Evolutionary conservation across 2,113 vertebrate species (phyloP).

Genomic region (Microcebus lehilahytsara): DNA sequence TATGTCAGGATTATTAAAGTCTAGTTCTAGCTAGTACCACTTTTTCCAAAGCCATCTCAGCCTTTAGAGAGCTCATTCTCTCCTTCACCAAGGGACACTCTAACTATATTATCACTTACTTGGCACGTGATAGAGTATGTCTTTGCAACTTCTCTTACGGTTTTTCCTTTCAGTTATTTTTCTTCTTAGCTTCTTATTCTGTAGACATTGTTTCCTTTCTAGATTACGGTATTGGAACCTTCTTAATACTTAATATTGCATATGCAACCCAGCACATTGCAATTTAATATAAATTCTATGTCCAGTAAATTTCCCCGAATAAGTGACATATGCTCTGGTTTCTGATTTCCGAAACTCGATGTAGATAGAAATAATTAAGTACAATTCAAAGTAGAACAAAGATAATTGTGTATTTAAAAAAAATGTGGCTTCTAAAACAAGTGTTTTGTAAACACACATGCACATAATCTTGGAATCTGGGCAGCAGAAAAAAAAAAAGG

Average conservation of each 20-base stretch:
- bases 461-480: not conserved
- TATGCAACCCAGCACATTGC: not conserved
- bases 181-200: not conserved
- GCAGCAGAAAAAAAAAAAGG: not conserved
- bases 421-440: constrained; percentile 1
- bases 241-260: not conserved
- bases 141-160: not conserved
- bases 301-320: not conserved
- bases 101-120: not conserved
- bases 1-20: not conserved
- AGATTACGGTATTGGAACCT: not conserved
- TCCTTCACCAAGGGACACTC: too few relatives aligned
- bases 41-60: not conserved
- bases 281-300: not conserved
- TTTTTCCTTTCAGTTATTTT: not conserved
- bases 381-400: not conserved
- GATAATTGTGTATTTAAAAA: not conserved
- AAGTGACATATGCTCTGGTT: not conserved
- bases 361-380: constrained; percentile 22
- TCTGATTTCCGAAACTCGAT: not conserved
- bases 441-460: not conserved
- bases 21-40: not conserved
- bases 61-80: not conserved
- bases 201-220: not conserved
- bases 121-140: not conserved